Percentiles rank a stretch among this genome's conserved stretches.
Conservation (phyloP, 2,797 vertebrate species). For the Malurus leucopterus region DNA sequence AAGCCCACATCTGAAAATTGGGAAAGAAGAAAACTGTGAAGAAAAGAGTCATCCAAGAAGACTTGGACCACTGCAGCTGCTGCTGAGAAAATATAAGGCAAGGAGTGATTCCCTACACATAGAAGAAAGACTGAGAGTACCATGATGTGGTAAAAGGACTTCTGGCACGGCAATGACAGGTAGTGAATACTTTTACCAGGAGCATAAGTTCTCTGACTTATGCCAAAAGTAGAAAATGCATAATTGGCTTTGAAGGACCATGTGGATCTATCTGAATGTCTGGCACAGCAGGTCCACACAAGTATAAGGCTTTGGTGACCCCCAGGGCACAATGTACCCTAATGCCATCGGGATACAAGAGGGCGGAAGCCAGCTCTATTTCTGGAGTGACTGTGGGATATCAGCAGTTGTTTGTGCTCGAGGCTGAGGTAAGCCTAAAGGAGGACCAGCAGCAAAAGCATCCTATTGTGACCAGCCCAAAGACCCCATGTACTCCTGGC, state of each 20-base stretch:
- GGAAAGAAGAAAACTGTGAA: background rate
- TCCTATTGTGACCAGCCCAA: accelerated
- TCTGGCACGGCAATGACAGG: background rate
- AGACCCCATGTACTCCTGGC: background rate
- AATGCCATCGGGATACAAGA: accelerated
- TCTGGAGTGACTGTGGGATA: background rate
- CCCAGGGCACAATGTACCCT: background rate
- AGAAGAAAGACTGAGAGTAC: background rate
- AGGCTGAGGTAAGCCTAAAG: background rate
- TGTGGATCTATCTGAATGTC: background rate
- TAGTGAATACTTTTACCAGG: background rate
- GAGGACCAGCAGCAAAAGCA: background rate
- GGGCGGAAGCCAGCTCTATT: background rate
- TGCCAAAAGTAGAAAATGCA: background rate
- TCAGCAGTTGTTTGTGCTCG: background rate
- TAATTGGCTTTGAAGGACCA: background rate
- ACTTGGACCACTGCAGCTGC: background rate
- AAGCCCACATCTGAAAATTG: background rate
- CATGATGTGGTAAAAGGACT: background rate
- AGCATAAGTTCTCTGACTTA: background rate
- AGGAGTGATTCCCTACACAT: accelerated
- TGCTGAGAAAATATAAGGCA: background rate
- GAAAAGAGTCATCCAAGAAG: background rate
- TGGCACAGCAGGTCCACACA: background rate
- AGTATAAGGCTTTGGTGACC: background rate